These are phyloP conservation scores for Carollia perspicillata DNA, from an alignment of 2,113 vertebrate genomes.

Conservation along the genomic window DNA sequence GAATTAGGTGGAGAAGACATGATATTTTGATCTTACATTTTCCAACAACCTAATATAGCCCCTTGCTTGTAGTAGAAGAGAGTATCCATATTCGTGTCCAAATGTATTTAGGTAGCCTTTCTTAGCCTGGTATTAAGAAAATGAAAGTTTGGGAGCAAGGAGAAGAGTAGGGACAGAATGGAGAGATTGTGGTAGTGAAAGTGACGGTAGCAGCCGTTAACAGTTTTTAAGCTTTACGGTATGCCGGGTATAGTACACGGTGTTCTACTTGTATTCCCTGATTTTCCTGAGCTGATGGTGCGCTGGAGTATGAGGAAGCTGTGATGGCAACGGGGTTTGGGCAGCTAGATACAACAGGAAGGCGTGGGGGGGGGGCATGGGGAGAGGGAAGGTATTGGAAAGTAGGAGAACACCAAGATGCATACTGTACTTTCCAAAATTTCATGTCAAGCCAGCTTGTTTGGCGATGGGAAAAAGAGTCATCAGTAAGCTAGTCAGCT, in stretches of 20 bases:
- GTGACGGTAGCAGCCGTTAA: neutral
- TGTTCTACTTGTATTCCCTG: neutral
- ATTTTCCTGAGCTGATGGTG: neutral
- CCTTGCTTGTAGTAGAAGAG: neutral
- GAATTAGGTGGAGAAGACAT: neutral
- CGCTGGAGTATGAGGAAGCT: neutral
- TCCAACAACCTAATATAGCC: neutral
- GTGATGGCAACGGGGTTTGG: neutral
- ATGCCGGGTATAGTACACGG: neutral
- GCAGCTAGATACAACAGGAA: neutral
- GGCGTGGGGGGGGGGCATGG: rapidly evolving
- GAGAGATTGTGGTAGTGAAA: neutral
- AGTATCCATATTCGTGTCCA: neutral
- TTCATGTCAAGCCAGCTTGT: neutral
- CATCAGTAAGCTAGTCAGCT: neutral
- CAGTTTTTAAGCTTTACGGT: neutral
- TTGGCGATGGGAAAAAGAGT: neutral
- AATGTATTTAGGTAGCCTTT: neutral
- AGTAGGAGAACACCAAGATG: neutral
- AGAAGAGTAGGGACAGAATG: neutral
- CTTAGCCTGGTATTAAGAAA: neutral
- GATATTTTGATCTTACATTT: neutral
- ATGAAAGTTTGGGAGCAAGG: neutral
- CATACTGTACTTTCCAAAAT: neutral
- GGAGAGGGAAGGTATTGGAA: neutral